phyloP scores from a whole-genome alignment of 2,888 invertebrate species.

The Metellina segmentata region DNA sequence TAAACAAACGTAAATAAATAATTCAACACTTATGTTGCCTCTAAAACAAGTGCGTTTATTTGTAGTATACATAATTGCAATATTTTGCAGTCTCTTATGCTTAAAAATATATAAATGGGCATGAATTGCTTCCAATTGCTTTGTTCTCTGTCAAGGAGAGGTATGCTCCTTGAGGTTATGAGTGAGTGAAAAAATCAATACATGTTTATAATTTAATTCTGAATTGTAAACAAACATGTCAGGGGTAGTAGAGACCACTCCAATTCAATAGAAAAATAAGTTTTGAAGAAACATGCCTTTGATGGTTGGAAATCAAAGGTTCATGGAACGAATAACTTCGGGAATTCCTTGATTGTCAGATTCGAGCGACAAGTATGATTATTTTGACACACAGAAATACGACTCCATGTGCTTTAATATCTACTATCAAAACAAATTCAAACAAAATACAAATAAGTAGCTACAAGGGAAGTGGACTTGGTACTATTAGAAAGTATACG shows the following conservation, averaged over 20 bases:
- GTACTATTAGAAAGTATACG: no score
- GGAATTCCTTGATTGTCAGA: no score
- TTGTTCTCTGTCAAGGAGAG: conserved; percentile 47
- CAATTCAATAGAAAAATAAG: no score
- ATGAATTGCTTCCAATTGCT: conserved; percentile 15
- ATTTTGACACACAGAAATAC: no score
- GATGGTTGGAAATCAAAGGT: no score
- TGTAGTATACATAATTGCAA: background rate
- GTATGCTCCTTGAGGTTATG: conserved; percentile 1
- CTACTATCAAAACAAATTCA: no score
- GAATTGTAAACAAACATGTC: background rate
- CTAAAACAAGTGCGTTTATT: background rate
- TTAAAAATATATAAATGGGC: conserved; percentile 37
- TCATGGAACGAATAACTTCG: no score
- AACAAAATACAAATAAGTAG: no score
- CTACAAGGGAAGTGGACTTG: no score
- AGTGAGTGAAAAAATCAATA: conserved; percentile 4
- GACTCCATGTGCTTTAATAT: no score
- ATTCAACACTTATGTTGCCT: background rate
- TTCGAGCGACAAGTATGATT: no score
- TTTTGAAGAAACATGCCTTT: no score
- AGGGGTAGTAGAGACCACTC: background rate
- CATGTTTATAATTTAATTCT: background rate
- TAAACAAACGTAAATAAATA: background rate
- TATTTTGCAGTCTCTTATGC: background rate